Evolutionary conservation across 1,140 invertebrate species (phyloP).

Genomic region (honey bee (Apis mellifera)): Amel_HAv3.1 CM009934.2:134501-135000

Average conservation of each 20-base stretch:
- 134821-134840: neutral
- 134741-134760: neutral
- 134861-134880: neutral
- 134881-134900: neutral
- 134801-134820: neutral
- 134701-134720: no score
- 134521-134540: no score
- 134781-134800: neutral
- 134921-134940: neutral
- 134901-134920: neutral
- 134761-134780: neutral
- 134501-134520: neutral
- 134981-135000: constrained; percentile 15
- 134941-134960: neutral
- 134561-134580: neutral
- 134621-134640: neutral
- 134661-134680: neutral
- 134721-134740: neutral
- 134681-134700: constrained; percentile 16
- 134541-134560: neutral
- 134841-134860: no score
- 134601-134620: constrained; percentile 15
- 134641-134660: neutral
- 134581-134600: neutral
- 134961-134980: neutral